Percentiles rank a stretch among this genome's conserved stretches.
Conservation (phyloP, 2,797 vertebrate genomes). For the Silurus lanzhouensis region DNA sequence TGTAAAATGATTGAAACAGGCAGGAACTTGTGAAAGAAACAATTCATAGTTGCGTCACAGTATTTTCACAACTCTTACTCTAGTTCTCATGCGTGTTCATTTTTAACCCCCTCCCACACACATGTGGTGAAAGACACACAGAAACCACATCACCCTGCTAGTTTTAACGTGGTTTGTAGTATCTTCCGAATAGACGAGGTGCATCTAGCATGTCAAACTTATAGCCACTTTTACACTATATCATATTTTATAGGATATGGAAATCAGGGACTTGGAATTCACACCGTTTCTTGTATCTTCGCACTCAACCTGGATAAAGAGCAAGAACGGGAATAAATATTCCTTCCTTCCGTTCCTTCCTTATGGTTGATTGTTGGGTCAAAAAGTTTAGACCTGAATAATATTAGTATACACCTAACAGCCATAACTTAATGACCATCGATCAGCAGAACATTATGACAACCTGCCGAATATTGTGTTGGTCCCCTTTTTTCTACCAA, state of each 20-base stretch:
- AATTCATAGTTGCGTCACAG: background rate
- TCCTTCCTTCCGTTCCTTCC: too few species aligned
- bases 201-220: background rate
- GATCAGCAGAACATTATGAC: too few species aligned
- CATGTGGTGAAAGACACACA: background rate
- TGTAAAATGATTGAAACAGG: background rate
- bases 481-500: too few species aligned
- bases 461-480: too few species aligned
- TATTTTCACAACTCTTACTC: slow-evolving; percentile 15
- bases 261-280: background rate
- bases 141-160: background rate
- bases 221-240: background rate
- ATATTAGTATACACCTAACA: background rate
- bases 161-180: background rate
- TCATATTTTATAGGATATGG: background rate
- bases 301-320: background rate
- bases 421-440: too few species aligned
- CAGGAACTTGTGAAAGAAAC: background rate
- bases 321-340: background rate
- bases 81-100: background rate
- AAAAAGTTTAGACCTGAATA: background rate
- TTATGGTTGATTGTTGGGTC: background rate
- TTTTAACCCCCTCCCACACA: background rate
- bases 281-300: too few species aligned
- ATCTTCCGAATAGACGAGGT: background rate